Percentiles rank a stretch among this genome's conserved stretches.
These are phyloP conservation scores for Scaptomyza graminum DNA, from an alignment of 1,140 invertebrate genomes.

Conservation along the genomic window DNA sequence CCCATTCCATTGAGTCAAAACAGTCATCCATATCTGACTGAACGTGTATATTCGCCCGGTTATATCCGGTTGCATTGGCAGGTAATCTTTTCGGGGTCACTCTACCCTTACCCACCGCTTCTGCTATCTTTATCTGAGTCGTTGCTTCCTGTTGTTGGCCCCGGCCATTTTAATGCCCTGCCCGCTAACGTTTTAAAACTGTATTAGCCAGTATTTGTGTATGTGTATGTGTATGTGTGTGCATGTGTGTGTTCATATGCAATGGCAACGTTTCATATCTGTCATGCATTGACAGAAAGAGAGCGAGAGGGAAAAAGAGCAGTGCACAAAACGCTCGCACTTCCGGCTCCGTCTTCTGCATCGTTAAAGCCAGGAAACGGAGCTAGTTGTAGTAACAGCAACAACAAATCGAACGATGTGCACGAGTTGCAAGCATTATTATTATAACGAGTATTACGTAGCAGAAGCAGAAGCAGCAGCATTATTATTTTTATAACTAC, in stretches of 20 bases:
- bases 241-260: constrained; percentile 10
- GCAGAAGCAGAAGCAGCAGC: background rate
- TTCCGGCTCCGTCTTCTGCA: constrained; percentile 62
- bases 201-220: constrained; percentile 58
- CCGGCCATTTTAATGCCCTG: constrained; percentile 64
- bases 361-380: constrained; percentile 75
- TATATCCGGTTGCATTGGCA: constrained; percentile 80
- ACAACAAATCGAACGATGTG: background rate
- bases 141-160: constrained; percentile 45
- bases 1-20: constrained; percentile 23
- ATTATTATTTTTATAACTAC: constrained; percentile 4
- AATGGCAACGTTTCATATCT: constrained; percentile 43
- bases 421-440: constrained; percentile 14
- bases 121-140: constrained; percentile 5
- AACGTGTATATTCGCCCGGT: constrained; percentile 12
- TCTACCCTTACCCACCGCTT: background rate
- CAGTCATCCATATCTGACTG: background rate
- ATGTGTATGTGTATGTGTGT: too few relatives aligned
- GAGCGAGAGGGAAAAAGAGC: constrained; percentile 3
- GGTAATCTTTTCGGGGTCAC: constrained; percentile 70
- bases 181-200: constrained; percentile 64
- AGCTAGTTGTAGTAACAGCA: constrained; percentile 29
- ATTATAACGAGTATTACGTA: constrained; percentile 31
- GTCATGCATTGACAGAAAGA: constrained; percentile 54
- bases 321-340: constrained; percentile 68